Evolutionary conservation across 1,140 invertebrate species (phyloP).

Genomic region (Frieseomelitta varia): DNA sequence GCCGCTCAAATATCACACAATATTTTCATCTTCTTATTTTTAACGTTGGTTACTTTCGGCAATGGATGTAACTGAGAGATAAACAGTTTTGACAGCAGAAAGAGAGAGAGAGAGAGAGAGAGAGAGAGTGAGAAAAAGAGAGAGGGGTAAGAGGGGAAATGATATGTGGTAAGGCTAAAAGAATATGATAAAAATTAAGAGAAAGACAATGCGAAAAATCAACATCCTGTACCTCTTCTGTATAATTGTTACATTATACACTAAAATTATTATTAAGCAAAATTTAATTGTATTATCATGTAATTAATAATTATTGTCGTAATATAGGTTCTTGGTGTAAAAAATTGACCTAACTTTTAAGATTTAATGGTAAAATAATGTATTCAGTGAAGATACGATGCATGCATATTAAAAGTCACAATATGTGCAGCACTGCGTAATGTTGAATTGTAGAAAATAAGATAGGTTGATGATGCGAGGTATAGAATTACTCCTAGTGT

Average conservation of each 20-base stretch:
- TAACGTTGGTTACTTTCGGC: conserved; percentile 31
- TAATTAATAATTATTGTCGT: conserved; percentile 80
- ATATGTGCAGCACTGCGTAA: conserved; percentile 56
- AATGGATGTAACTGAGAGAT: conserved; percentile 38
- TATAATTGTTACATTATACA: conserved; percentile 77
- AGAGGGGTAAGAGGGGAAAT: background rate
- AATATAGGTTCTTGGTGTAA: conserved; percentile 80
- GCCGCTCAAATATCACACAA: conserved; percentile 25
- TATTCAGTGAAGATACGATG: conserved; percentile 66
- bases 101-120: background rate
- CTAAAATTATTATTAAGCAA: conserved; percentile 73
- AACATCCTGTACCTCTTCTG: conserved; percentile 76
- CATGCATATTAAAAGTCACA: conserved; percentile 64
- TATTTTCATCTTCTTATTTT: conserved; percentile 46
- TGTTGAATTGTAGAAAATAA: conserved; percentile 65
- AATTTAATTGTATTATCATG: conserved; percentile 79
- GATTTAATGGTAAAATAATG: conserved; percentile 71
- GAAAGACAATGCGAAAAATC: conserved; percentile 57
- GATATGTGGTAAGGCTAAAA: conserved; percentile 30
- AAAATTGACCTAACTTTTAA: conserved; percentile 80
- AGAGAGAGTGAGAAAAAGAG: too few species aligned
- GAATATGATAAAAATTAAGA: conserved; percentile 48
- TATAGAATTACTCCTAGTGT: conserved; percentile 42
- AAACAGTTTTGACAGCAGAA: conserved; percentile 32
- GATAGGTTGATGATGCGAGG: conserved; percentile 58